Evolutionary conservation across 1,140 invertebrate species (phyloP), one percentile per base, ranked within the genome.

Genomic region (Drosophila orena): DNA sequence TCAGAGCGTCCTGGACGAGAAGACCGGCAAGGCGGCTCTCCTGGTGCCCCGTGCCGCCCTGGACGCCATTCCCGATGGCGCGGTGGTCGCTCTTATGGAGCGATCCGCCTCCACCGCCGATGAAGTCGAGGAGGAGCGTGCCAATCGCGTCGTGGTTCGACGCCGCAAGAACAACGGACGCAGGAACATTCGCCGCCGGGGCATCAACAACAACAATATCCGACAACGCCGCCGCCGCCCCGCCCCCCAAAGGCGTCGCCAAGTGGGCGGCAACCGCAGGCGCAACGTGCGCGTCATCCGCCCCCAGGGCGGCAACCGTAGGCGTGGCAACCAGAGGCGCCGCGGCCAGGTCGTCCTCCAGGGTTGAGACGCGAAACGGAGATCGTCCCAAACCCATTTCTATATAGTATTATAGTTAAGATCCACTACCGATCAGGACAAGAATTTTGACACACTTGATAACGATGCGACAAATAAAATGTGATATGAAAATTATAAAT

Each of bases 41-140:
- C 50, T 91, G 6, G 90, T 91, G 60, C 91, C 91, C 8, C 91
- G 90, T 14, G 75, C 86, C 53, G 84, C 84, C 1, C 74, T 91
- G 35, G 84, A 91, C 40, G 77, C 86, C 74, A 91, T 91, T n/a
- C 91, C 91, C 46, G 83, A 91, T 22, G 91, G 91, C 27, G 89
- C 90, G 12, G 88, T 91, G 0, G 90, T 91, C 3, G 91, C 91
- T 2, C 69, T 91, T 2, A 89, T 91, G 86, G 91, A 91, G 46
- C 72, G 84, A 10, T 64, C 86, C 1, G 27, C 56, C 15, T n/a
- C 15, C 38, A 43, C 3, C 15, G 11, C 47, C n/a, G 70, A 50
- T 6, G 70, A 52, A 8, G n/a, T 53, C 7, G 85, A 73, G 17
- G 78, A 91, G 46, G 89, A 81, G 66, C 86, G 91, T 8, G 83